phyloP scores from a whole-genome alignment of 1,140 invertebrate species.

The Glossosoma conforme region DNA sequence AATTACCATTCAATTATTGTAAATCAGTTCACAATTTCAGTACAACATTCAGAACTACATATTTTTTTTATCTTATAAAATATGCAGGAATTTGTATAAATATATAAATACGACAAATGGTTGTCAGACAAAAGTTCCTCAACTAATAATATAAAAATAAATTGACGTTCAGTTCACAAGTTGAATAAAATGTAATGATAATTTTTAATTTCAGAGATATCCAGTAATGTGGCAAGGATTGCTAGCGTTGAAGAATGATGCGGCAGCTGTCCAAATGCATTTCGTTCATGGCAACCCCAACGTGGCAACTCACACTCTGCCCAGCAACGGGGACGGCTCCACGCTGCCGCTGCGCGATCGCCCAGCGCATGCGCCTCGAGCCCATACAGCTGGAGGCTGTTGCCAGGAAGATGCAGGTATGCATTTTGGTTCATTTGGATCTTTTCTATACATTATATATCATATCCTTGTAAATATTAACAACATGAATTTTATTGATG shows the following conservation, averaged over 20 bases:
- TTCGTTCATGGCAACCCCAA: constrained; percentile 90
- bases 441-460: constrained; percentile 1
- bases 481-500: no score
- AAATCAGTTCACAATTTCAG: no score
- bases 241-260: constrained; percentile 92
- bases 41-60: no score
- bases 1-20: no score
- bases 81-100: no score
- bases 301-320: constrained; percentile 78
- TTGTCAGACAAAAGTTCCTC: no score
- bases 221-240: constrained; percentile 96
- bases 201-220: constrained; percentile 61
- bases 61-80: no score
- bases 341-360: constrained; percentile 83
- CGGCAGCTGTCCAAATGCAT: constrained; percentile 96
- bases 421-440: constrained; percentile 1
- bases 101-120: no score
- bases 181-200: background rate
- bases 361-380: constrained; percentile 94
- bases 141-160: no score
- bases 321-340: constrained; percentile 72
- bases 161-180: no score
- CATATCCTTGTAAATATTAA: no score
- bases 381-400: constrained; percentile 92
- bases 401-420: constrained; percentile 90